phyloP scores from a whole-genome alignment of 2,797 vertebrate species.

The Pseudochirops corinnae region DNA sequence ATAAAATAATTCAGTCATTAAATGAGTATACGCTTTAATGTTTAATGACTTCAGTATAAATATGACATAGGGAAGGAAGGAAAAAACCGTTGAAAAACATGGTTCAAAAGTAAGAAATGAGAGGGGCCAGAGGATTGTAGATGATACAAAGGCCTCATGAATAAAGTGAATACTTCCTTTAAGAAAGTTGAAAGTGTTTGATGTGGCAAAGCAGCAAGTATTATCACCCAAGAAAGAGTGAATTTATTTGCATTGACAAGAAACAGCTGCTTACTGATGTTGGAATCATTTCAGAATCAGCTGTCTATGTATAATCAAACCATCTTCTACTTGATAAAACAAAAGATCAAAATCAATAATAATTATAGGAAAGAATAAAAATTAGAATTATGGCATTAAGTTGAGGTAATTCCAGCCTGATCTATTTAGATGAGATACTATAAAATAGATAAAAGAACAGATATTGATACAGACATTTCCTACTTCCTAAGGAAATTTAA shows the following conservation, averaged over 20 bases:
- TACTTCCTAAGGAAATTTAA: background rate
- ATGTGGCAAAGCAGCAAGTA: background rate
- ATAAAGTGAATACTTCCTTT: background rate
- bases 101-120: background rate
- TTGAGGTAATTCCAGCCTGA: background rate
- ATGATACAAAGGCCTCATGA: background rate
- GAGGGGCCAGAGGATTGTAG: background rate
- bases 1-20: background rate
- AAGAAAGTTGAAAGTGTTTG: background rate
- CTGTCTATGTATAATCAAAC: background rate
- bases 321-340: background rate
- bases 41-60: background rate
- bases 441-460: background rate
- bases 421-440: background rate
- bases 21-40: background rate
- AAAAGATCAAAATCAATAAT: background rate
- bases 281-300: background rate
- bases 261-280: background rate
- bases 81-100: background rate
- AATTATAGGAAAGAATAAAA: background rate
- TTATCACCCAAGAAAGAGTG: background rate
- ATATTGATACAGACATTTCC: background rate
- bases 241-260: background rate
- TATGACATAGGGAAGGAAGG: background rate
- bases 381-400: background rate